Evolutionary conservation across 2,888 invertebrate species (phyloP).

Genomic region (Standfussiana lucernea): DNA sequence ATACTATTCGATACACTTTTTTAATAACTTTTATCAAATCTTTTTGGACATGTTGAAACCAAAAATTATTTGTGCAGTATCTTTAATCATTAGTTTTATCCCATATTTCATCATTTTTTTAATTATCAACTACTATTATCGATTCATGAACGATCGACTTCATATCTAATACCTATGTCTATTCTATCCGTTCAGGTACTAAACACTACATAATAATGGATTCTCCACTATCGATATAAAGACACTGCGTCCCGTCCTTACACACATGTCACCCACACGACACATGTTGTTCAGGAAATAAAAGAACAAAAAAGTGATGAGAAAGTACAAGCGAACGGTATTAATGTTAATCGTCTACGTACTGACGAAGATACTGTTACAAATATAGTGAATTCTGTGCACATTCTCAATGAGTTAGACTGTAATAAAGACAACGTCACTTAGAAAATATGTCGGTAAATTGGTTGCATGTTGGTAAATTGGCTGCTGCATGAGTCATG

Average conservation of each 20-base stretch:
- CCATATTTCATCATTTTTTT: not conserved
- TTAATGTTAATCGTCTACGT: slow-evolving; percentile 40
- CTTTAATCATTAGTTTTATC: not conserved
- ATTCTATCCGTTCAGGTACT: not conserved
- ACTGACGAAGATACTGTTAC: slow-evolving; percentile 8
- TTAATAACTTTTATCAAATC: not conserved
- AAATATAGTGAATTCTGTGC: not conserved
- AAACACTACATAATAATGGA: not conserved
- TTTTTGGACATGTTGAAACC: not conserved
- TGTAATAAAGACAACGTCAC: not conserved
- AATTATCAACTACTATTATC: not conserved
- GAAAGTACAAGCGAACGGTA: slow-evolving; percentile 74
- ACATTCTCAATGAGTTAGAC: not conserved
- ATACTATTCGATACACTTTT: slow-evolving; percentile 13
- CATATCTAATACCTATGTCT: not conserved
- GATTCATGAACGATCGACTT: not conserved
- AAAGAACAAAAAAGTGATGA: slow-evolving; percentile 75
- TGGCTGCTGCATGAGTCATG: not conserved
- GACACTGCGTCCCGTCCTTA: slow-evolving; percentile 69
- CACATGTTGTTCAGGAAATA: slow-evolving; percentile 72
- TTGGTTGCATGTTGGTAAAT: not conserved
- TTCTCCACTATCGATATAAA: slow-evolving; percentile 25
- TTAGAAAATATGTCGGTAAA: not conserved
- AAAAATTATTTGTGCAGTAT: not conserved
- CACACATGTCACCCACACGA: slow-evolving; percentile 74